Percentiles rank a stretch among this genome's conserved stretches.
phyloP scores from a whole-genome alignment of 2,797 vertebrate genomes.

The Aulostomus chinensis region DNA sequence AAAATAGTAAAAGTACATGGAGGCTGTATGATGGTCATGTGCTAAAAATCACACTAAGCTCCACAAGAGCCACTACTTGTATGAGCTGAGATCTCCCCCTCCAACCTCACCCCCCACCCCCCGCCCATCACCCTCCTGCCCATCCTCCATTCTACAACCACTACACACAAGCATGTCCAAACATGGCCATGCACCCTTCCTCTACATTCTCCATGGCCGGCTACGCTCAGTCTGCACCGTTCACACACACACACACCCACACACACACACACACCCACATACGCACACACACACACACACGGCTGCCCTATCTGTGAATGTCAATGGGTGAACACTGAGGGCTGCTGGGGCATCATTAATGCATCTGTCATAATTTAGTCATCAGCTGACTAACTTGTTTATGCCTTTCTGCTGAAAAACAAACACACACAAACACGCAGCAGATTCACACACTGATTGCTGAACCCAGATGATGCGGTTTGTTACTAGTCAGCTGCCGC shows the following conservation, averaged over 20 bases:
- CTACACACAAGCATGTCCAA: not conserved
- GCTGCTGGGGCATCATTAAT: slow-evolving; percentile 60
- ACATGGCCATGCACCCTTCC: not conserved
- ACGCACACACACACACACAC: slow-evolving; percentile 12
- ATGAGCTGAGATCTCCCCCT: slow-evolving; percentile 34
- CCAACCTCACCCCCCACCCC: slow-evolving; percentile 32
- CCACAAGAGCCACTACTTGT: slow-evolving; percentile 60
- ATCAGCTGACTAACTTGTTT: slow-evolving; percentile 68
- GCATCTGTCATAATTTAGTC: slow-evolving; percentile 68
- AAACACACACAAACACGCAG: slow-evolving; percentile 16
- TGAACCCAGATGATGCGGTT: slow-evolving; percentile 20
- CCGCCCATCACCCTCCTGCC: no score
- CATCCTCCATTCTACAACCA: slow-evolving; percentile 19
- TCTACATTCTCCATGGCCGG: not conserved
- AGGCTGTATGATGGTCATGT: no score
- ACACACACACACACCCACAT: slow-evolving; percentile 26
- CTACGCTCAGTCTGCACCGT: slow-evolving; percentile 2
- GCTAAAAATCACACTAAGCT: no score
- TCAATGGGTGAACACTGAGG: slow-evolving; percentile 56
- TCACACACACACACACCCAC: no score
- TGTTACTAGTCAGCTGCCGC: slow-evolving; percentile 18
- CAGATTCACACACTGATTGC: not conserved
- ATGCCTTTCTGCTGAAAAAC: slow-evolving; percentile 38
- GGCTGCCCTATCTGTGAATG: slow-evolving; percentile 59
- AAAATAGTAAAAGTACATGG: no score